A percentile compares a stretch with the other conserved stretches of the same genome.
Conservation (phyloP, 2,888 invertebrate genomes). For the Ommatoiulus sabulosus region DNA sequence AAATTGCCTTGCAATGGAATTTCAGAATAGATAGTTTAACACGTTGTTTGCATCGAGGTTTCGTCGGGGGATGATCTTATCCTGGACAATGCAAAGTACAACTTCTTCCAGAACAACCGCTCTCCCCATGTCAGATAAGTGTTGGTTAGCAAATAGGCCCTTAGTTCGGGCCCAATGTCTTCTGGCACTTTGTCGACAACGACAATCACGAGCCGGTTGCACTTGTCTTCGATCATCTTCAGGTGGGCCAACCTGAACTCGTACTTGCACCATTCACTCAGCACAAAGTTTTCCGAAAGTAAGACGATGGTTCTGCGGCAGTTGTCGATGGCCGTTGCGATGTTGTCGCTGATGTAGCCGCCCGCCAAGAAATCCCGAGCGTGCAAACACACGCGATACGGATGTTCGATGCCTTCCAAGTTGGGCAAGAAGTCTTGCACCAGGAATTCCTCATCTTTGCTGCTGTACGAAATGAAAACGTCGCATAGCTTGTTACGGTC, state of each 20-base stretch:
- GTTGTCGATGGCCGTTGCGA: slow-evolving; percentile 62
- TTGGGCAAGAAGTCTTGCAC: slow-evolving; percentile 60
- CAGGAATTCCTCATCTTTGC: slow-evolving; percentile 62
- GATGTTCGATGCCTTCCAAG: slow-evolving; percentile 60
- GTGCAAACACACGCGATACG: slow-evolving; percentile 63
- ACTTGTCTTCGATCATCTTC: slow-evolving; percentile 62
- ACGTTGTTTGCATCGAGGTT: no score
- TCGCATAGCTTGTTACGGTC: slow-evolving; percentile 62
- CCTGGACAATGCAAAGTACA: slow-evolving; percentile 60
- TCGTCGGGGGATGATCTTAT: no score
- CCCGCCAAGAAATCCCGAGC: slow-evolving; percentile 64
- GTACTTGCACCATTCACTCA: slow-evolving; percentile 63
- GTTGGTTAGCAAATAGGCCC: slow-evolving; percentile 62
- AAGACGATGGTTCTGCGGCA: slow-evolving; percentile 63
- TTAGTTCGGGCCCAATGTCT: slow-evolving; percentile 62
- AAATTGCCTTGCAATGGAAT: no score
- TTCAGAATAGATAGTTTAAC: no score
- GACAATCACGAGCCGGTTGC: slow-evolving; percentile 63
- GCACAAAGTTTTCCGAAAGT: slow-evolving; percentile 62
- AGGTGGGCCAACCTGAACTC: slow-evolving; percentile 60
- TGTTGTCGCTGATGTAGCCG: slow-evolving; percentile 63
- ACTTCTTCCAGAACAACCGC: slow-evolving; percentile 58
- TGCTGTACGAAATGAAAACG: slow-evolving; percentile 63
- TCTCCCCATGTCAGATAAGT: slow-evolving; percentile 63
- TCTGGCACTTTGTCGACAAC: slow-evolving; percentile 64